Evolutionary conservation across 2,113 vertebrate species (phyloP).

Genomic region (Coryphaenoides rupestris): DNA sequence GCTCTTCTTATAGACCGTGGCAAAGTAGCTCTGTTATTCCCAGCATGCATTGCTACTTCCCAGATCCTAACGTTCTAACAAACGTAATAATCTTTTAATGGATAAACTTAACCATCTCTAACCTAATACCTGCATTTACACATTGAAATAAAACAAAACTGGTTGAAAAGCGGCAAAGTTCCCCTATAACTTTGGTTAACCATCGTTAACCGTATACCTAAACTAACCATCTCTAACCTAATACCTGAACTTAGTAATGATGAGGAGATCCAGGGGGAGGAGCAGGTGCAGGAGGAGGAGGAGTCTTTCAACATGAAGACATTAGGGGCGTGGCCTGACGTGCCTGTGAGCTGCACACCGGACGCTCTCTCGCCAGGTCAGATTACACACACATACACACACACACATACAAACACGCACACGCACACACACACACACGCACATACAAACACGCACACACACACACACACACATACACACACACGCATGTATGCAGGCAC

Average conservation of each 20-base stretch:
- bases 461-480: neutral
- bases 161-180: too few relatives aligned
- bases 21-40: constrained; percentile 2
- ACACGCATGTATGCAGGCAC: neutral
- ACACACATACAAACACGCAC: neutral
- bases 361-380: constrained; percentile 20
- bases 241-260: neutral
- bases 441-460: neutral
- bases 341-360: constrained; percentile 6
- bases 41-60: too few relatives aligned
- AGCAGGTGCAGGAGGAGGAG: neutral
- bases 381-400: constrained; percentile 28
- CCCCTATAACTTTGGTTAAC: too few relatives aligned
- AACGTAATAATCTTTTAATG: too few relatives aligned
- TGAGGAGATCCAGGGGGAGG: neutral
- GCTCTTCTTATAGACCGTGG: neutral
- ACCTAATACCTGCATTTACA: too few relatives aligned
- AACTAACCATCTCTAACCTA: too few relatives aligned
- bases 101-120: too few relatives aligned
- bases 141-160: too few relatives aligned
- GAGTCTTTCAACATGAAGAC: neutral
- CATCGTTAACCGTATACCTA: too few relatives aligned
- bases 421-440: neutral
- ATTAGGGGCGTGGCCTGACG: neutral
- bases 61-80: too few relatives aligned